A percentile compares a stretch with the other conserved stretches of the same genome.
Conservation (phyloP, 2,113 vertebrate genomes). For the Chrysochloris asiatica region DNA sequence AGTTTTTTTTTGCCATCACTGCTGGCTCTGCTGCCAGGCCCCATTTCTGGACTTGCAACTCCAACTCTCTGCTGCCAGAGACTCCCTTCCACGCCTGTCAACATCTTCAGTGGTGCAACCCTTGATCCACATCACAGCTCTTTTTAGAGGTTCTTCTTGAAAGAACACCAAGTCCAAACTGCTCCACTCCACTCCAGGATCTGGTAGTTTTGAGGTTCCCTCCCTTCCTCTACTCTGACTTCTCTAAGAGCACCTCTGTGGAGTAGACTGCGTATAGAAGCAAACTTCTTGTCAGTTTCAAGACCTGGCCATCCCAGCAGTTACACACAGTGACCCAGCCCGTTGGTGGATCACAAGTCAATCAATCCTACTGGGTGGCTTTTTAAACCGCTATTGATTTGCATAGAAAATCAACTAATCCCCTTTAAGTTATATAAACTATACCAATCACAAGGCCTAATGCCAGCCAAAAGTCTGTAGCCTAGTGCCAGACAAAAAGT, state of each 20-base stretch:
- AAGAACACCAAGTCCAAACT: background rate
- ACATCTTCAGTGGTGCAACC: background rate
- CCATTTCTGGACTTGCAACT: background rate
- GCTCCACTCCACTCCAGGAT: background rate
- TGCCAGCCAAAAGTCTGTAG: background rate
- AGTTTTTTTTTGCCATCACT: background rate
- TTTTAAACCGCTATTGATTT: background rate
- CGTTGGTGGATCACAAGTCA: background rate
- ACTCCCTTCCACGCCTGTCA: background rate
- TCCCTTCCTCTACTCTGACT: background rate
- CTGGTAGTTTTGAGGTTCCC: background rate
- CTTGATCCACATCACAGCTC: background rate
- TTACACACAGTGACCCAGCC: background rate
- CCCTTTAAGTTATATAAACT: background rate
- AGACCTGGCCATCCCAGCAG: background rate
- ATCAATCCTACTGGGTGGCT: background rate
- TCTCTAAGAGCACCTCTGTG: background rate
- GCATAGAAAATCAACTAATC: background rate
- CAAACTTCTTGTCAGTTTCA: background rate
- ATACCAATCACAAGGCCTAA: background rate
- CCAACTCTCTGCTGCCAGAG: background rate
- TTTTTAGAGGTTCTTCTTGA: background rate
- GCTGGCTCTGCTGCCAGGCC: background rate
- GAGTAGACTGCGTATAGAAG: background rate
- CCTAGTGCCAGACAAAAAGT: background rate